Evolutionary conservation across 1,140 invertebrate species (phyloP), one percentile per base, ranked within the genome.

Genomic region (Ooceraea biroi): DNA sequence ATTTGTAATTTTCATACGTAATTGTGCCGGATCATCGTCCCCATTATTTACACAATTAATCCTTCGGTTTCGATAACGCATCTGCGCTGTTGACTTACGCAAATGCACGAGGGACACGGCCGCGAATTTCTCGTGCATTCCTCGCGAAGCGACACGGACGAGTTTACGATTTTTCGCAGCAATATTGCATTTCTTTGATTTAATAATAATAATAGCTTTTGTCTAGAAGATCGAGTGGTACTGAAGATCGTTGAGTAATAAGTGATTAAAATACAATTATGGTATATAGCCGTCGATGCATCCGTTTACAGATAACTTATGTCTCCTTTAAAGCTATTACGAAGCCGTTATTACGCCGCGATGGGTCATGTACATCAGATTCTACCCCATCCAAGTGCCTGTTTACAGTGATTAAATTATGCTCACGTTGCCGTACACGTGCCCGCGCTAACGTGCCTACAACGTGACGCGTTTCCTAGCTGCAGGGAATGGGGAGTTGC

Each of bases 381-480:
- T 80, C 65, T 68, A 58, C 36, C 76, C 36, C 65, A 52, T 80
- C 76, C 76, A 80, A 80, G 76, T 80, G 71, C 80, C 76, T 80
- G 76, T 80, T 80, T 80, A 80, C 76, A 66, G 77, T 63, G 76
- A 84, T 84, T 84, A 80, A 84, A 84, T 84, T 84, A 82, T 74
- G 76, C 74, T 84, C 76, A 84, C 74, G 83, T 84, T 84, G 50
- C 76, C 30, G 76, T 68, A 82, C 83, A 84, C 83, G 83, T 84
- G 83, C 61, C 65, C 65, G 48, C 14, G 57, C 77, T 69, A 66
- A 60, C 61, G 68, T 63, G 78, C 74, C 78, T 72, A 82, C 69
- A 74, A 74, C 78, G 68, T 72, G 78, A 82, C 71, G 68, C 68
- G 69, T 57, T 63, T 77, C 72, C 57, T 36, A 76, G 60, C 22